A percentile compares a stretch with the other conserved stretches of the same genome.
Conservation (phyloP, 2,797 vertebrate species). For the Onychomys torridus region DNA sequence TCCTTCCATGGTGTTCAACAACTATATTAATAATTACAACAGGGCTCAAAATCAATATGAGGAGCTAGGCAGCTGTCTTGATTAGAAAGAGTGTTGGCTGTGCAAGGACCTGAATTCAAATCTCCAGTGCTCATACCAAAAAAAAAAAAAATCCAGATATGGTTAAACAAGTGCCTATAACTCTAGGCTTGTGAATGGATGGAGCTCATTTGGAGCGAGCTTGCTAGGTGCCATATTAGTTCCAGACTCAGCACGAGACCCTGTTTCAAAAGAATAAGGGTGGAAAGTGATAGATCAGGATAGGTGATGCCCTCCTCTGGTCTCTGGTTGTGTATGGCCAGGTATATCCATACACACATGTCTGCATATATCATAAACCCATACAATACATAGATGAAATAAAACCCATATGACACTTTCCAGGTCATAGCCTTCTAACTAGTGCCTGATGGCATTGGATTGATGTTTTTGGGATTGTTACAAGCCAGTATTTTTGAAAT, state of each 20-base stretch:
- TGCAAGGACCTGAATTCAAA: background rate
- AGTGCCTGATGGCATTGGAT: background rate
- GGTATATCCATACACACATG: background rate
- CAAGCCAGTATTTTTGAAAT: background rate
- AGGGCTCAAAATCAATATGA: background rate
- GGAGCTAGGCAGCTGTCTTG: no score
- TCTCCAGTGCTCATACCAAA: background rate
- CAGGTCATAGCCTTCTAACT: background rate
- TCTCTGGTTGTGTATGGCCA: accelerated
- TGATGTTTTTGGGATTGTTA: background rate
- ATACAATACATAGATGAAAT: background rate
- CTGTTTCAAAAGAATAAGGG: background rate
- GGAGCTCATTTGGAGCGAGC: background rate
- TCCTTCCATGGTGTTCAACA: background rate
- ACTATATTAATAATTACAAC: background rate
- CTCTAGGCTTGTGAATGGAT: background rate
- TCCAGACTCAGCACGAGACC: background rate
- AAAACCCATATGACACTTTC: background rate
- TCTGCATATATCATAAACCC: background rate
- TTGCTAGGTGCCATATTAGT: background rate
- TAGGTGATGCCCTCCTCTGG: background rate
- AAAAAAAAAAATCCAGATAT: background rate
- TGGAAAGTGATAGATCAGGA: background rate
- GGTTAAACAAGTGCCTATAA: background rate
- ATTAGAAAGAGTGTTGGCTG: background rate